These are phyloP conservation scores for Ditylenchus weischeri DNA, from an alignment of 2,888 invertebrate genomes.

Conservation along the genomic window DNA sequence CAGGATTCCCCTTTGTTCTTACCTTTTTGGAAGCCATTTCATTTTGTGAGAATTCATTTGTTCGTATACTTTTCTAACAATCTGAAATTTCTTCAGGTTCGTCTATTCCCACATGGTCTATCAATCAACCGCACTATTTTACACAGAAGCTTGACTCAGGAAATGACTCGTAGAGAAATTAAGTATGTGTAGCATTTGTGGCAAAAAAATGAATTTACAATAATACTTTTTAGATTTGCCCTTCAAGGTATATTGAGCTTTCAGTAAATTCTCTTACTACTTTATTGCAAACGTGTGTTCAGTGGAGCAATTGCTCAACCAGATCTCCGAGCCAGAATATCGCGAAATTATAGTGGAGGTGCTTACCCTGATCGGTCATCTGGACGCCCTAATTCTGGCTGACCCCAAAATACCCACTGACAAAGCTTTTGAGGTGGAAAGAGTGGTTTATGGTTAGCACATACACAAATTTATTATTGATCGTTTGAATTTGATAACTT, in stretches of 20 bases:
- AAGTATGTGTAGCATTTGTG: conserved; percentile 85
- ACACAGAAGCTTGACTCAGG: conserved; percentile 68
- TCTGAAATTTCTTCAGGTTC: conserved; percentile 6
- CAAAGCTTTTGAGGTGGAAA: conserved; percentile 70
- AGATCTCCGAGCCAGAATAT: conserved; percentile 96
- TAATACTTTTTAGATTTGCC: too few relatives aligned
- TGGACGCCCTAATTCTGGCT: conserved; percentile 63
- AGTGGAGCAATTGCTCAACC: conserved; percentile 91
- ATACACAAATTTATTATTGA: too few relatives aligned
- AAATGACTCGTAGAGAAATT: conserved; percentile 92
- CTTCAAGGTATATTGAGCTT: too few relatives aligned
- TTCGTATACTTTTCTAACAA: neutral
- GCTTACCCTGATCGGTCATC: conserved; percentile 84
- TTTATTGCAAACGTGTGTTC: too few relatives aligned
- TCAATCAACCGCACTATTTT: conserved; percentile 85
- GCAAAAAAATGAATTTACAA: too few relatives aligned
- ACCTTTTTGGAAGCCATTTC: too few relatives aligned
- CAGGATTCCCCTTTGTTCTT: too few relatives aligned
- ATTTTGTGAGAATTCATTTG: neutral
- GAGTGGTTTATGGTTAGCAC: conserved; percentile 71
- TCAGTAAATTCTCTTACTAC: neutral
- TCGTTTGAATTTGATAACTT: too few relatives aligned
- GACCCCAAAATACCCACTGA: conserved; percentile 42
- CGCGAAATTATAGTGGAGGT: conserved; percentile 78
- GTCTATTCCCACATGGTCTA: conserved; percentile 79